Percentiles rank a stretch among this genome's conserved stretches.
Conservation (phyloP, 1,140 invertebrate species). For the Zeugodacus cucurbitae region DNA sequence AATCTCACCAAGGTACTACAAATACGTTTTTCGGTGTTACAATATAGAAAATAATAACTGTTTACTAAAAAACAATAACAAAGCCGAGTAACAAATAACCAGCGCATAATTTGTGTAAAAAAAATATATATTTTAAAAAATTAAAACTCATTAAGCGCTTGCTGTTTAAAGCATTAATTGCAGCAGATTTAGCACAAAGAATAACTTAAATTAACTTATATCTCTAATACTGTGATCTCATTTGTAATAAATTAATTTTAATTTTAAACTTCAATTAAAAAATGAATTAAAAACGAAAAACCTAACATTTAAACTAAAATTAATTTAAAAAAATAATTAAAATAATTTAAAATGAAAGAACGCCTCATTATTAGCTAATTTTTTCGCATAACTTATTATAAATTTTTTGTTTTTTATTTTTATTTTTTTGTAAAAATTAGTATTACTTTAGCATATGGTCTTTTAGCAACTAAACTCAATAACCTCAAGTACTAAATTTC, state of each 20-base stretch:
- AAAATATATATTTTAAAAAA: neutral
- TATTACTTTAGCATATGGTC: neutral
- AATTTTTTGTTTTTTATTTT: neutral
- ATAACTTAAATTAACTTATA: constrained; percentile 62
- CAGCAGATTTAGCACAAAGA: neutral
- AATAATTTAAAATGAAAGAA: constrained; percentile 50
- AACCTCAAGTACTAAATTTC: constrained; percentile 7
- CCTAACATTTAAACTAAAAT: constrained; percentile 47
- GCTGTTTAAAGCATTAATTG: neutral
- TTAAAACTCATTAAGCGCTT: neutral
- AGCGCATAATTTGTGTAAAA: constrained; percentile 44
- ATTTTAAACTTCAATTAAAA: constrained; percentile 45
- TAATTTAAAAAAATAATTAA: constrained; percentile 42
- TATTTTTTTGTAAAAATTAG: neutral
- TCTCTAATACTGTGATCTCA: constrained; percentile 67
- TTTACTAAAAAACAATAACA: constrained; percentile 15
- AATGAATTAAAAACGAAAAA: neutral
- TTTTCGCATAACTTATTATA: constrained; percentile 1
- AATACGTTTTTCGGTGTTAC: neutral
- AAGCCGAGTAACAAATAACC: constrained; percentile 48
- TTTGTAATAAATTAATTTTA: constrained; percentile 63
- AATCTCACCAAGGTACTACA: neutral
- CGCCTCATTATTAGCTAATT: constrained; percentile 41
- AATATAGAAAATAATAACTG: neutral
- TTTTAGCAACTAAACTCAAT: neutral